These are phyloP conservation scores for Donacobius atricapilla DNA, from an alignment of 2,113 vertebrate species.

Conservation along the genomic window DNA sequence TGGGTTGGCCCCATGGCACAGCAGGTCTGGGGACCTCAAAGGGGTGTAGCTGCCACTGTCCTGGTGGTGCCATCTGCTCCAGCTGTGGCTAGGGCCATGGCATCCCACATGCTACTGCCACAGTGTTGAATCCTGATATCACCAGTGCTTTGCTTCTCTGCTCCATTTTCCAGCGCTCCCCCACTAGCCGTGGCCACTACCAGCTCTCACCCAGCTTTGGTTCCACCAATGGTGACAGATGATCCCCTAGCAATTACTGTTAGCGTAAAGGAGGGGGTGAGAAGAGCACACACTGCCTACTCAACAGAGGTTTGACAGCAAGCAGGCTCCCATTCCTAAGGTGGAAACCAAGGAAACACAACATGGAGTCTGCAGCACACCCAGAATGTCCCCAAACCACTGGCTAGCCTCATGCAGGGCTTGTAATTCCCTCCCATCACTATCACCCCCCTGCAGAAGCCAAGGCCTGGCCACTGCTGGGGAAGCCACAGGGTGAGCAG, in stretches of 20 bases:
- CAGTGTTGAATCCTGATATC: neutral
- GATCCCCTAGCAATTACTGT: neutral
- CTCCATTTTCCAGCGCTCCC: neutral
- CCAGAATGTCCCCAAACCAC: neutral
- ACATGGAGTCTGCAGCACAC: too few relatives aligned
- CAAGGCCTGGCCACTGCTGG: neutral
- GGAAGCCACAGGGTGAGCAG: neutral
- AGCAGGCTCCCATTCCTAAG: neutral
- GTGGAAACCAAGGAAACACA: neutral
- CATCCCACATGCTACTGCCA: neutral
- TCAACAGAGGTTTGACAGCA: neutral
- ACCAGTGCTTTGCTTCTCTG: neutral
- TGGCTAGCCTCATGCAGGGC: neutral
- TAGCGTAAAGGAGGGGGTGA: neutral
- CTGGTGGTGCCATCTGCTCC: neutral
- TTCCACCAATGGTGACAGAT: neutral
- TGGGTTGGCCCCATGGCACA: too few relatives aligned
- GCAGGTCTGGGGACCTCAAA: neutral
- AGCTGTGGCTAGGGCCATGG: rapidly evolving
- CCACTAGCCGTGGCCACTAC: neutral
- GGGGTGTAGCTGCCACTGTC: neutral
- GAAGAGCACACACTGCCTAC: neutral
- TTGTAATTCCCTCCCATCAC: neutral
- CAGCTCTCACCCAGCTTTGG: neutral
- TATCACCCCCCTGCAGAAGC: neutral